phyloP scores from a whole-genome alignment of 1,140 invertebrate genomes.

The Macrocentrus cingulum region DNA sequence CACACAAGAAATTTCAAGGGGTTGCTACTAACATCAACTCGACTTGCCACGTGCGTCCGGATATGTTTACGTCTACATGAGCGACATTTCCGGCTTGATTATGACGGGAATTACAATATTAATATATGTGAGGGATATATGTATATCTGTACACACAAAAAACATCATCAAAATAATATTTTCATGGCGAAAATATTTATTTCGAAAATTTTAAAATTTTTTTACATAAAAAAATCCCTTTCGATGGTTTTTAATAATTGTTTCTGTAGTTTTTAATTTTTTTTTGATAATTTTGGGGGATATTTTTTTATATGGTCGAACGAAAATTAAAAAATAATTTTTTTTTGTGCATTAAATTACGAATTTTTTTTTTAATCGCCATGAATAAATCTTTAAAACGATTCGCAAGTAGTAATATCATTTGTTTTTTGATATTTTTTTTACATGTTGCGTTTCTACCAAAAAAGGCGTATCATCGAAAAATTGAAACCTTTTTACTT shows the following conservation, averaged over 20 bases:
- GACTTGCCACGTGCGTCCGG: constrained; percentile 16
- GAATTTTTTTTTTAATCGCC: too few relatives aligned
- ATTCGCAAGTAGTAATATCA: too few relatives aligned
- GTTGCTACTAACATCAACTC: neutral
- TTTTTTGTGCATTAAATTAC: too few relatives aligned
- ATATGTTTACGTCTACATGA: constrained; percentile 29
- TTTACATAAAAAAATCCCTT: neutral
- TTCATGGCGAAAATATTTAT: neutral
- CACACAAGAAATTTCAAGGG: constrained; percentile 4
- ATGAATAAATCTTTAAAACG: too few relatives aligned
- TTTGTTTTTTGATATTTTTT: too few relatives aligned
- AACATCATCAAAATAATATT: neutral
- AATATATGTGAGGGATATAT: constrained; percentile 3
- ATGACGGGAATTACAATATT: constrained; percentile 10
- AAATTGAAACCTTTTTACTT: too few relatives aligned
- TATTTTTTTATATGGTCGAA: too few relatives aligned
- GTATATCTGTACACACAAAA: neutral
- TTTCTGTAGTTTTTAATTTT: too few relatives aligned
- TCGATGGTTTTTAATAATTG: neutral
- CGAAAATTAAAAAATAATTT: too few relatives aligned
- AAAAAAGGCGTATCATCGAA: too few relatives aligned
- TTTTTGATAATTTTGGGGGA: too few relatives aligned
- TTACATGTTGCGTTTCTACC: too few relatives aligned
- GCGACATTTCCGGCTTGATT: constrained; percentile 32
- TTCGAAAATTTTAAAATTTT: neutral